Base-by-base conservation (phyloP, 2,888 invertebrate genomes). In the Pandemis corylana region DNA sequence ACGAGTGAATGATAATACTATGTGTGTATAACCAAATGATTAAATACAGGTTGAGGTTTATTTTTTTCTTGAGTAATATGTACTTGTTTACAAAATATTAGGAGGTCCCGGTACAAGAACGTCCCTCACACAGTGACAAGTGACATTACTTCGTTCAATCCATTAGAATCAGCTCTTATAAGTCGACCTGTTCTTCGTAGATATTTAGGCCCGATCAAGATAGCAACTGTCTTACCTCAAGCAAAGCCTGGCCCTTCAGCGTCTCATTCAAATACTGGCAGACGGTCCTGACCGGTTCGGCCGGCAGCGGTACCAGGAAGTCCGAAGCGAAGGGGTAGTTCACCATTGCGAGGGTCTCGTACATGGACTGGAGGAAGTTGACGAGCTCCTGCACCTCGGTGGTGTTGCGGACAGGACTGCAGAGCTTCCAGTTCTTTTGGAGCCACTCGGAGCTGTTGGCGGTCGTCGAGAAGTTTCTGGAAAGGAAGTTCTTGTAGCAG, bases 311-410 rank as follows among this genome's bases (percentile, higher is more conserved):
- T 66, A 96, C 95, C 68, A 99, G 91, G 88, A 99, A 99, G 82
- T 96, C 96, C 0, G 97, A 96, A 0, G 97, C 92, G 87, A 99
- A 99, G 0, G 99, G 99, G 89, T 99, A 99, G 92, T 99, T 97
- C 15, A 97, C 97, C 99, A 99, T 99, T 0, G 98, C 99, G 78
- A 99, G 89, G 82, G 97, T 97, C 9, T 95, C 95, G 87, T 97
- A 98, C 79, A 97, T 95, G 76, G 96, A 95, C 49, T 90, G 85
- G 3, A 99, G 89, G 95, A 97, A 99, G 59, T 95, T 95, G 78
- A 97, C 94, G 13, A 99, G 92, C 0, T 68, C 62, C 9, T 90
- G 77, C 36, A 88, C 80, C 69, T 93, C 89, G 0, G 86, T 81
- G 0, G 90, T 80, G 67, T 93, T 95, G 79, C 95, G 95, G 12